phyloP scores from a whole-genome alignment of 2,888 invertebrate species.

The Nomada flava region DNA sequence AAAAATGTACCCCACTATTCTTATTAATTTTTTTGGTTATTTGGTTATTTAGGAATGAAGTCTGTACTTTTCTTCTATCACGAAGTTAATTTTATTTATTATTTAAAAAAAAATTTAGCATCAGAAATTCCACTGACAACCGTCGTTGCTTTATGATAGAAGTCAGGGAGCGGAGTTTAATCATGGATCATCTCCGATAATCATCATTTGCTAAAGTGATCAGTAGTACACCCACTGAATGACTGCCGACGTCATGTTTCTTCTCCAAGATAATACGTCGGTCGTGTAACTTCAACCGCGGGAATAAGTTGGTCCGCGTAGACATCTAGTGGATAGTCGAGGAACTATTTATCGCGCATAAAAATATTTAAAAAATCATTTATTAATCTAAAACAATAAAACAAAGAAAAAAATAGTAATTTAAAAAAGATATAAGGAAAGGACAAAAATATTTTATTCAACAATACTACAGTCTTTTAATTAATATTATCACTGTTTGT shows the following conservation, averaged over 20 bases:
- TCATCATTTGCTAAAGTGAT: slow-evolving; percentile 82
- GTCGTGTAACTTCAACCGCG: slow-evolving; percentile 28
- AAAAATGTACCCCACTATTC: not conserved
- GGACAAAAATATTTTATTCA: no score
- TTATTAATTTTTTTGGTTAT: no score
- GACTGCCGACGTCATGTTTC: slow-evolving; percentile 49
- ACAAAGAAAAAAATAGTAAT: not conserved
- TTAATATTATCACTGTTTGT: no score
- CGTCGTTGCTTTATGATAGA: slow-evolving; percentile 76
- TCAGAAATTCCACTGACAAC: slow-evolving; percentile 76
- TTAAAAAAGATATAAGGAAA: not conserved
- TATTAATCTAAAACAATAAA: not conserved
- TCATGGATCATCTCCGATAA: slow-evolving; percentile 78
- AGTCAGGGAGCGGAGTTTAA: slow-evolving; percentile 77
- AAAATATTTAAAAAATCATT: not conserved
- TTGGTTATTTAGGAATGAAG: not conserved
- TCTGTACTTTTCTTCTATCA: not conserved
- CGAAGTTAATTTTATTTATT: not conserved
- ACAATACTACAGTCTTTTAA: not conserved
- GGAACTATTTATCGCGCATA: slow-evolving; percentile 20
- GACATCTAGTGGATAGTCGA: slow-evolving; percentile 46
- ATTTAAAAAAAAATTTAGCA: slow-evolving; percentile 69
- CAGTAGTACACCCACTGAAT: slow-evolving; percentile 82
- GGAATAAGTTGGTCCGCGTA: slow-evolving; percentile 27
- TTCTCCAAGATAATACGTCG: slow-evolving; percentile 9